Evolutionary conservation across 2,888 invertebrate genomes (phyloP).

Genomic region (Argyra leucocephala): DNA sequence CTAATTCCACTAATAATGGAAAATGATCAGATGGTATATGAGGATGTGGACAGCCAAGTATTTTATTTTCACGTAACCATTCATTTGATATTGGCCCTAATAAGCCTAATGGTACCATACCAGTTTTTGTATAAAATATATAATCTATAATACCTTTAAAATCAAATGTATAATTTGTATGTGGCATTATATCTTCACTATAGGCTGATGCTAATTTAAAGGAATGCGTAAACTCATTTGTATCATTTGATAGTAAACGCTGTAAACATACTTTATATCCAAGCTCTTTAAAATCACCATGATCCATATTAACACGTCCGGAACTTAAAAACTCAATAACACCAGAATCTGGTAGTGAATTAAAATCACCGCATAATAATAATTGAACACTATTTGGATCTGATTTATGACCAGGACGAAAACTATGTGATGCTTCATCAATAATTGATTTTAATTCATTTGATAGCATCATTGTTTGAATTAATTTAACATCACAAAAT

Average conservation of each 20-base stretch:
- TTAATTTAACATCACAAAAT: constrained; percentile 97
- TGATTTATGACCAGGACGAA: constrained; percentile 61
- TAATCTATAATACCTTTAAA: constrained; percentile 99
- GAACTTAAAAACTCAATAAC: constrained; percentile 91
- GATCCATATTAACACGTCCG: constrained; percentile 81
- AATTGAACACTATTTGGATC: constrained; percentile 77
- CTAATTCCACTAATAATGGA: constrained; percentile 80
- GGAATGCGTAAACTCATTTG: constrained; percentile 89
- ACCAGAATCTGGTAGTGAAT: constrained; percentile 95
- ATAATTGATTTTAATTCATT: constrained; percentile 82
- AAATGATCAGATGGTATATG: constrained; percentile 96
- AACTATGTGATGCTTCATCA: constrained; percentile 74
- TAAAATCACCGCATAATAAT: constrained; percentile 94
- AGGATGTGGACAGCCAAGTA: constrained; percentile 95
- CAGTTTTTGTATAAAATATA: constrained; percentile 94
- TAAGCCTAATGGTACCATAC: constrained; percentile 89
- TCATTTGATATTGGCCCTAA: constrained; percentile 88
- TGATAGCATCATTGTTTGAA: constrained; percentile 98
- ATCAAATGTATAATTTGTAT: constrained; percentile 97
- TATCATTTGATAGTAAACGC: constrained; percentile 78
- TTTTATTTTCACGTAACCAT: constrained; percentile 91
- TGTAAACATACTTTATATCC: constrained; percentile 85
- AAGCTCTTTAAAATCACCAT: constrained; percentile 92
- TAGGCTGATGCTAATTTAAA: constrained; percentile 93
- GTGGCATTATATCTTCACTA: constrained; percentile 91